Evolutionary conservation across 1,140 invertebrate species (phyloP), one percentile per base, ranked within the genome.

Genomic region (Oncopeltus fasciatus): DNA sequence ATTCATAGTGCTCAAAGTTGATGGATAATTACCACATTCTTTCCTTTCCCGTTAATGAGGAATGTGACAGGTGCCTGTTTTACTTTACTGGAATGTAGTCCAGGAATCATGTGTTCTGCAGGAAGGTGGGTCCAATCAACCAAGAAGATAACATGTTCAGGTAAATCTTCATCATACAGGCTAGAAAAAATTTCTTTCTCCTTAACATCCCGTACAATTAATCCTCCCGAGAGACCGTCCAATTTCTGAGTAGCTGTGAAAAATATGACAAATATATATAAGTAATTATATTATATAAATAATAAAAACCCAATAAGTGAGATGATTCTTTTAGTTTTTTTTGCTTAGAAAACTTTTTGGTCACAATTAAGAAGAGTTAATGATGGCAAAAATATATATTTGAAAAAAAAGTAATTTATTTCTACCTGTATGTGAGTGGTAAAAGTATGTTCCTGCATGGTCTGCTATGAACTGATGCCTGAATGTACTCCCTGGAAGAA

Each of bases 61-160:
- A 24, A 53, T 14, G 21, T 27, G 4, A 24, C 49, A 3, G 49
- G 49, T 3, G 14, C 26, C 14, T 53, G 49, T 11, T 18, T 8
- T 24, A 27, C 2, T 24, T 2, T 26, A 14, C 3, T 24, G 14
- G 14, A 24, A 14, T 24, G 20, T 2, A 53, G 14, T 16, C 49
- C 49, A 2, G 84, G 76, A 74, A 90, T 91, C 69, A 83, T 83
- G 14, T 79, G 76, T 14, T 82, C 77, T 0, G 83, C 82, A 9
- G 84, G 72, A 49, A 81, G 74, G 62, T 84, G 81, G n/a, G 84
- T 77, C 90, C 90, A 92, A 69, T 92, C 90, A 28, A 83, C 80
- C 2, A 92, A 74, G 1, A 84, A 72, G 65, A 92, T 80, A 0
- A 80, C 77, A 70, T 91, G 86, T 11, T 85, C 81, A 2, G 81